A percentile compares a stretch with the other conserved stretches of the same genome.
Conservation (phyloP, 30 jellyfish, hydroid and myxozoan species). For the Pelagia noctiluca region DNA sequence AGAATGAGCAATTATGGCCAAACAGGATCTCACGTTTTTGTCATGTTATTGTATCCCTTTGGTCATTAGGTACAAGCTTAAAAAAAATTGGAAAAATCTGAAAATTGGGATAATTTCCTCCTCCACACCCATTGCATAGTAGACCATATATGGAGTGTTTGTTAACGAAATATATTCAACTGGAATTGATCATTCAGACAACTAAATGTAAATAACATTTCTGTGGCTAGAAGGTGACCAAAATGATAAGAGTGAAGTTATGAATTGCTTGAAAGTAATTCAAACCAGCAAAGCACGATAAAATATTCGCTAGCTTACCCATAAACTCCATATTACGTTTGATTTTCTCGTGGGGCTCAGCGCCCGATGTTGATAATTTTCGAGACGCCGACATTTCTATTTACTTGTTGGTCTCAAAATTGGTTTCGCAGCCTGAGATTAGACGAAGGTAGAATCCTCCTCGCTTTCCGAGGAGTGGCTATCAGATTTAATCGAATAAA, state of each 20-base stretch:
- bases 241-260: too few species aligned
- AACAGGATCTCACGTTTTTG: too few species aligned
- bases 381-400: slow-evolving; percentile 57
- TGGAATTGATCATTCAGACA: background rate
- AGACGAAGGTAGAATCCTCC: too few species aligned
- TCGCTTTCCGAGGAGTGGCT: background rate
- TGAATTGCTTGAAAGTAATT: background rate
- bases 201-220: background rate
- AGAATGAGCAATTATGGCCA: too few species aligned
- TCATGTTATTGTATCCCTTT: too few species aligned
- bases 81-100: background rate
- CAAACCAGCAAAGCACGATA: background rate
- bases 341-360: slow-evolving; percentile 71
- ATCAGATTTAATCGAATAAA: background rate
- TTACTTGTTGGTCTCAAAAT: background rate
- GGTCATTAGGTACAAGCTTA: background rate
- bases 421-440: too few species aligned
- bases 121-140: slow-evolving; percentile 25
- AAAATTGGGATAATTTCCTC: background rate
- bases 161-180: slow-evolving; percentile 16
- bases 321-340: slow-evolving; percentile 79
- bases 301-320: slow-evolving; percentile 54
- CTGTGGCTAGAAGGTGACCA: too few species aligned
- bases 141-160: slow-evolving; percentile 46
- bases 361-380: slow-evolving; percentile 38